phyloP scores from a whole-genome alignment of 2,113 vertebrate genomes.

The Natator depressus region DNA sequence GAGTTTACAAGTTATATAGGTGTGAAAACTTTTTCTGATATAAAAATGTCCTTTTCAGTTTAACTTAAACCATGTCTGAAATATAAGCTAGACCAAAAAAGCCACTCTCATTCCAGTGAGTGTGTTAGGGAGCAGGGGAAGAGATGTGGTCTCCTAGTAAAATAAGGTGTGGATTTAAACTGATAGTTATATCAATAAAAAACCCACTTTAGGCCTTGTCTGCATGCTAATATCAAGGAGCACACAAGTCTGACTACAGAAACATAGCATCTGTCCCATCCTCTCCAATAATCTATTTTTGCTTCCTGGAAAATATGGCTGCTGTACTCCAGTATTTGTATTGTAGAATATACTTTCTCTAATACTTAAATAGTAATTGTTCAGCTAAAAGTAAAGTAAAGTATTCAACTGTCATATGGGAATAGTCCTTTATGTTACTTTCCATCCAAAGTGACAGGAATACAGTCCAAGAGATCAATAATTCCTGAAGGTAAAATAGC shows the following conservation, averaged over 20 bases:
- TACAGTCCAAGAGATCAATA: background rate
- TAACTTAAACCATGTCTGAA: background rate
- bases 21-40: background rate
- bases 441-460: accelerated
- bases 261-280: background rate
- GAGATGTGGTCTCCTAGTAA: background rate
- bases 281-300: background rate
- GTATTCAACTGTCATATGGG: background rate
- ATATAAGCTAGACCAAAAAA: background rate
- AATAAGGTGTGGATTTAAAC: background rate
- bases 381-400: background rate
- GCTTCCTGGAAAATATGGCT: background rate
- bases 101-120: background rate
- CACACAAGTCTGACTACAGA: background rate
- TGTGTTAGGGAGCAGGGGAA: background rate
- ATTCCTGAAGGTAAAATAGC: background rate
- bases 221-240: background rate
- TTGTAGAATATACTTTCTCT: background rate
- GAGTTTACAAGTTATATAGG: background rate
- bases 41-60: background rate
- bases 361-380: background rate
- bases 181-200: background rate
- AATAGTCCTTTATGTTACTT: background rate
- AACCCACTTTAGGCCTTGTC: background rate
- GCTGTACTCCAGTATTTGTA: background rate